Evolutionary conservation across 2,113 vertebrate genomes (phyloP), one percentile per base, ranked within the genome.

Genomic region (Phrynosoma platyrhinos): DNA sequence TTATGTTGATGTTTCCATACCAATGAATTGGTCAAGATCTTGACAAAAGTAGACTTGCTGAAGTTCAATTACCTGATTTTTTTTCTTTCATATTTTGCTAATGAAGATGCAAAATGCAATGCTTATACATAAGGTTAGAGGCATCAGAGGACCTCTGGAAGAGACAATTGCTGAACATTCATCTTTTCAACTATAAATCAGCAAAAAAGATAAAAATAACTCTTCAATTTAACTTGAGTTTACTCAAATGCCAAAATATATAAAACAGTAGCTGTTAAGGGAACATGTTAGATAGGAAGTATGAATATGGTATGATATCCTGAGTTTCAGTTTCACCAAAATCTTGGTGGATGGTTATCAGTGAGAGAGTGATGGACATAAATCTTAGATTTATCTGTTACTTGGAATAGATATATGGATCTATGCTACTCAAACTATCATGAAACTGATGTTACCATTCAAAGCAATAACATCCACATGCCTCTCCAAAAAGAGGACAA

Each of bases 21-120:
- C 96, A 96, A 96, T 95, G 96, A 96, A 97, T 96, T 95, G 92
- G 87, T 90, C 88, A 88, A 96, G 96, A 94, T n/a, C n/a, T n/a
- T n/a, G 84, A 76, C 94, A 81, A 94, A 58, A 94, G 93, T 91
- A 90, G 87, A 94, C 83, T 90, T 66, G 93, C 86, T 92, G 93
- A 93, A 93, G 95, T 95, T 93, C 95, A 96, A 97, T 96, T 96
- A 90, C 90, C 53, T 96, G 93, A 96, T n/a, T n/a, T 93, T 92
- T 91, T 95, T 84, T 95, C 94, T 69, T 93, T 93, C 90, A 93
- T 92, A 91, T 94, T 94, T 86, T 93, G 93, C 87, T 89, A 94
- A 91, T 18, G 79, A 89, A 90, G 87, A 88, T 91, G 78, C 91
- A 75, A 92, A 94, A 86, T 91, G 86, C n/a, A 79, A 91, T 91